A percentile compares a stretch with the other conserved stretches of the same genome.
Conservation (phyloP, 1,140 invertebrate genomes). For the Psilanteris sp. region DNA sequence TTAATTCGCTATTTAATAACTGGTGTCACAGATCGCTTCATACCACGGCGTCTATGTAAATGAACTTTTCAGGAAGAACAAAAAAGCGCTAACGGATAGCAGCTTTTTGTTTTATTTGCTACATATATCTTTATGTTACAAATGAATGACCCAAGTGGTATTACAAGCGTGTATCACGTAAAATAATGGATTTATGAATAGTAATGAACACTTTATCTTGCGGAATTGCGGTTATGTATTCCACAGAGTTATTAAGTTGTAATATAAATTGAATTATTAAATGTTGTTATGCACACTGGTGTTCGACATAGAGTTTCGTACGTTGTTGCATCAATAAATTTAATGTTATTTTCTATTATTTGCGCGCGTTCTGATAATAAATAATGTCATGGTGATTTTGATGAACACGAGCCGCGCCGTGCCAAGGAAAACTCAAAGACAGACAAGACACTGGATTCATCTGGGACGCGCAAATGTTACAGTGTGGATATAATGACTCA, state of each 20-base stretch:
- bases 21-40: slow-evolving; percentile 7
- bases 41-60: slow-evolving; percentile 31
- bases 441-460: slow-evolving; percentile 48
- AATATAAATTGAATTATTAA: slow-evolving; percentile 20
- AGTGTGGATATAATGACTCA: slow-evolving; percentile 40
- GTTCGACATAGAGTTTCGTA: too few relatives aligned
- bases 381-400: slow-evolving; percentile 46
- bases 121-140: slow-evolving; percentile 17
- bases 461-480: slow-evolving; percentile 46
- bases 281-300: background rate
- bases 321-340: background rate
- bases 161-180: slow-evolving; percentile 28
- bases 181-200: slow-evolving; percentile 50
- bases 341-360: slow-evolving; percentile 11
- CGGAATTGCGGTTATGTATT: slow-evolving; percentile 9
- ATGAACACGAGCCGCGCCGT: slow-evolving; percentile 27
- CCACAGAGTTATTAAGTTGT: slow-evolving; percentile 32
- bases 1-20: slow-evolving; percentile 47
- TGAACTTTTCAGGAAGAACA: slow-evolving; percentile 23
- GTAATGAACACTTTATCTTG: slow-evolving; percentile 25
- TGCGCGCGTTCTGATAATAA: slow-evolving; percentile 27
- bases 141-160: slow-evolving; percentile 25
- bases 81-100: slow-evolving; percentile 19
- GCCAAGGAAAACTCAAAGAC: slow-evolving; percentile 54
- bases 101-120: slow-evolving; percentile 14